phyloP scores from a whole-genome alignment of 1,140 invertebrate species.

The Zelostemma sp. region DNA sequence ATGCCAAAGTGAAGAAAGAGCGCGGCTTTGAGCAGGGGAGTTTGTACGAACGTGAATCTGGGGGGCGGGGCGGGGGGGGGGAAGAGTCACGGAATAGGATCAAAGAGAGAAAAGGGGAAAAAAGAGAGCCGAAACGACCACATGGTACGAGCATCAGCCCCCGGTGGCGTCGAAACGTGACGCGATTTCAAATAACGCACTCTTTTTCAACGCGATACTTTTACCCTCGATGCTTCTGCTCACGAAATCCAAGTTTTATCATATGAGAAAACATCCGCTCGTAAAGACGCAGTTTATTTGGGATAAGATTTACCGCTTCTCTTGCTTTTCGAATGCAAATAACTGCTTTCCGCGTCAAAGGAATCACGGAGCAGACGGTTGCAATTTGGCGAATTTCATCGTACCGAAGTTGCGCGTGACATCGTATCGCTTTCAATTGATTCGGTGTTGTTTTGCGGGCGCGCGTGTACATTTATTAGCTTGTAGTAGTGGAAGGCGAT shows the following conservation, averaged over 20 bases:
- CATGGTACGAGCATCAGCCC: conserved; percentile 56
- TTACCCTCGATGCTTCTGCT: conserved; percentile 7
- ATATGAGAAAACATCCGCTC: conserved; percentile 12
- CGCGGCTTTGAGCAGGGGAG: too few relatives aligned
- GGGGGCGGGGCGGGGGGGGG: conserved; percentile 6
- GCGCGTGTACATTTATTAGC: neutral
- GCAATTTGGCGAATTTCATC: neutral
- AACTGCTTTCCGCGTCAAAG: neutral
- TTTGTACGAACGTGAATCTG: too few relatives aligned
- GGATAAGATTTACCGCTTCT: conserved; percentile 5
- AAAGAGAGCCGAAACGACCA: conserved; percentile 52
- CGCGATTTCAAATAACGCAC: conserved; percentile 53
- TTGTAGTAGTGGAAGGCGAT: neutral
- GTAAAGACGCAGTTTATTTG: conserved; percentile 8
- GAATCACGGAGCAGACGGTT: conserved; percentile 1
- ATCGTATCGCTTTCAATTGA: conserved; percentile 2
- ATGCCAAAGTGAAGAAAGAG: conserved; percentile 15
- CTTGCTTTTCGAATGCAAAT: conserved; percentile 4
- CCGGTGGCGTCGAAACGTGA: conserved; percentile 56
- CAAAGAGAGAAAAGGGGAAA: conserved; percentile 21
- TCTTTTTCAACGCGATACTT: conserved; percentile 27
- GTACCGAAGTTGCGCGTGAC: neutral
- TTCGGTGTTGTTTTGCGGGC: neutral
- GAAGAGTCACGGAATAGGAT: conserved; percentile 29
- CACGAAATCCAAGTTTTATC: conserved; percentile 26